Conservation (phyloP, 2,113 vertebrate genomes). For the Rostratula benghalensis region DNA sequence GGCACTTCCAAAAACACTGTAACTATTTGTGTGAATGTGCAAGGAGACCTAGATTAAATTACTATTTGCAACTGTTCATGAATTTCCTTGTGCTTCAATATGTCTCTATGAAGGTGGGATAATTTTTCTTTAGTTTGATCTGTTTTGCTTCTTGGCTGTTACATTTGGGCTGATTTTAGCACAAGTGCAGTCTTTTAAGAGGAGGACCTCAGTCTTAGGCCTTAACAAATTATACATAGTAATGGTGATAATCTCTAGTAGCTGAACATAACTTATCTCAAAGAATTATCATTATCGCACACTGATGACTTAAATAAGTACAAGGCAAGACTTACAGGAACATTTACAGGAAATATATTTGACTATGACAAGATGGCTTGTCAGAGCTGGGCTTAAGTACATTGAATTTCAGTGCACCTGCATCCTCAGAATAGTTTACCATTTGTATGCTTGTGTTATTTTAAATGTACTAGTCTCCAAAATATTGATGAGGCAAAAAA, state of each 20-base stretch:
- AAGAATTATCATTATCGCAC: neutral
- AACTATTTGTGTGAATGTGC: neutral
- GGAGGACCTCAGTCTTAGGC: neutral
- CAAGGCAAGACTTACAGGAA: slow-evolving; percentile 1
- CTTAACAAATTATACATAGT: neutral
- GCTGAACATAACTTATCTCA: neutral
- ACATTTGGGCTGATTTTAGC: neutral
- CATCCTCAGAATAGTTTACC: neutral
- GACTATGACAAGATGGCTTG: neutral
- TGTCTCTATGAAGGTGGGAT: neutral
- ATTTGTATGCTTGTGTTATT: slow-evolving; percentile 26
- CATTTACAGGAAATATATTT: slow-evolving; percentile 9
- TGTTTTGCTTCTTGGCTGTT: neutral
- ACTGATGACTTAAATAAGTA: neutral
- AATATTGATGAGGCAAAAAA: slow-evolving; percentile 4
- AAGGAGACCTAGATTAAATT: neutral
- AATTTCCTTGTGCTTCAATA: neutral
- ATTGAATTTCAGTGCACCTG: slow-evolving; percentile 6
- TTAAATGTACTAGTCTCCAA: neutral
- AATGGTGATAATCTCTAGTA: neutral
- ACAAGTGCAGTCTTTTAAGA: neutral
- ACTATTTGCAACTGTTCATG: neutral
- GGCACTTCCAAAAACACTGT: neutral
- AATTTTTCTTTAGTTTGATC: neutral
- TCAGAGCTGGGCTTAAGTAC: slow-evolving; percentile 35